phyloP scores from a whole-genome alignment of 2,797 vertebrate genomes.

The Molossus alvarezi region DNA sequence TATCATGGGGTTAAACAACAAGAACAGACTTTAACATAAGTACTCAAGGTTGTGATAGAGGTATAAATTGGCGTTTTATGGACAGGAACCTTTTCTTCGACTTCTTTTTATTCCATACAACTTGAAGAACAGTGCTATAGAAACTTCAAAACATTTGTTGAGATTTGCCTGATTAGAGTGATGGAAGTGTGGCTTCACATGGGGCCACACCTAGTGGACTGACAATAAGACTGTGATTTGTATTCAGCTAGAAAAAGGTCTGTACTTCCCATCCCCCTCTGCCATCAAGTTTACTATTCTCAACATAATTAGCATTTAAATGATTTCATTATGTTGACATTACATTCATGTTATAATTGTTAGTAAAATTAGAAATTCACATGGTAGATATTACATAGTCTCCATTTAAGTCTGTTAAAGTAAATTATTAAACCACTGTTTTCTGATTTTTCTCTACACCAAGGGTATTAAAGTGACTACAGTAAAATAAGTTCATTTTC shows the following conservation, averaged over 20 bases:
- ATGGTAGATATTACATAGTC: constrained; percentile 58
- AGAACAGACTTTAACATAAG: background rate
- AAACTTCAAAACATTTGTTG: background rate
- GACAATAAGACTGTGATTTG: background rate
- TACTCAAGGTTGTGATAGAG: background rate
- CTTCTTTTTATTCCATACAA: background rate
- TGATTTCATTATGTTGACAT: constrained; percentile 58
- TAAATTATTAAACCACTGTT: constrained; percentile 69
- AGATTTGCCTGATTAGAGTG: background rate
- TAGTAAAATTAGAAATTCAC: constrained; percentile 72
- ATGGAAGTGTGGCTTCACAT: background rate
- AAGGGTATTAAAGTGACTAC: constrained; percentile 34
- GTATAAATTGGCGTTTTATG: background rate
- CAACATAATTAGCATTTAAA: constrained; percentile 65
- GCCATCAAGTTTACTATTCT: constrained; percentile 48
- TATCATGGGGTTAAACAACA: background rate
- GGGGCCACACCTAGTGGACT: background rate
- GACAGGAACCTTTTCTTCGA: background rate
- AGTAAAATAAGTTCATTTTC: constrained; percentile 58
- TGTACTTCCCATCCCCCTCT: constrained; percentile 34
- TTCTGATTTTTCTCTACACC: constrained; percentile 23
- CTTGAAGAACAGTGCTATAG: background rate
- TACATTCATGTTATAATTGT: constrained; percentile 65
- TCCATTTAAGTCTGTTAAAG: constrained; percentile 68
- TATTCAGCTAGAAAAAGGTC: background rate